A percentile compares a stretch with the other conserved stretches of the same genome.
Evolutionary conservation across 2,888 invertebrate genomes (phyloP).

Genomic region (Microplitis manilae): DNA sequence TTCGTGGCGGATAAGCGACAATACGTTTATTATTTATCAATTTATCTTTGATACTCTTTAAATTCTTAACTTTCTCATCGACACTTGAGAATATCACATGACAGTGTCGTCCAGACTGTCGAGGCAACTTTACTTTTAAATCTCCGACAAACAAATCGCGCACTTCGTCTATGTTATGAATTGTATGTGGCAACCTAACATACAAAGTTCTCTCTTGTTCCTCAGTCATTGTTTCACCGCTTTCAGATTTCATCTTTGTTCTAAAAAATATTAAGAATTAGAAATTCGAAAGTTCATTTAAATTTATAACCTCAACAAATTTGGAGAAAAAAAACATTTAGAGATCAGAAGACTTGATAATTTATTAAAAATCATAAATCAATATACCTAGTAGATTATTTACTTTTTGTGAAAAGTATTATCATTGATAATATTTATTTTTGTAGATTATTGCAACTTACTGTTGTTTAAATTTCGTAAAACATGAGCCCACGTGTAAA

Average conservation of each 20-base stretch:
- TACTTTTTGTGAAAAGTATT: not conserved
- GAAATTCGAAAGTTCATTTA: not conserved
- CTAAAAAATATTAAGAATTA: slow-evolving; percentile 9
- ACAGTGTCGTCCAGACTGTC: slow-evolving; percentile 60
- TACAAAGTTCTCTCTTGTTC: slow-evolving; percentile 56
- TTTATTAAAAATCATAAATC: not conserved
- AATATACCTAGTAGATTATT: not conserved
- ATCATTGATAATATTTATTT: too few relatives aligned
- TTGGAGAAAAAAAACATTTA: not conserved
- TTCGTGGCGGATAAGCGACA: slow-evolving; percentile 45
- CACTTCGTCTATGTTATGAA: slow-evolving; percentile 55
- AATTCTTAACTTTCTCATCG: slow-evolving; percentile 57
- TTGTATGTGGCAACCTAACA: slow-evolving; percentile 60
- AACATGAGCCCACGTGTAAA: too few relatives aligned
- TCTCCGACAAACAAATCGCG: slow-evolving; percentile 57
- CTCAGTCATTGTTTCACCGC: slow-evolving; percentile 36
- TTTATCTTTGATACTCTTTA: slow-evolving; percentile 51
- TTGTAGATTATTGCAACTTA: too few relatives aligned
- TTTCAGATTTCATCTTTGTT: not conserved
- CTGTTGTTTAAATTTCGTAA: too few relatives aligned
- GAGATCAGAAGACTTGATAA: not conserved
- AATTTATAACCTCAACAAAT: not conserved
- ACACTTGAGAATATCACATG: slow-evolving; percentile 58
- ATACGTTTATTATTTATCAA: slow-evolving; percentile 55
- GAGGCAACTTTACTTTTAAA: slow-evolving; percentile 56